These are phyloP conservation scores for Drosophila kambysellisi DNA, from an alignment of 2,888 invertebrate species.

Conservation along the genomic window DNA sequence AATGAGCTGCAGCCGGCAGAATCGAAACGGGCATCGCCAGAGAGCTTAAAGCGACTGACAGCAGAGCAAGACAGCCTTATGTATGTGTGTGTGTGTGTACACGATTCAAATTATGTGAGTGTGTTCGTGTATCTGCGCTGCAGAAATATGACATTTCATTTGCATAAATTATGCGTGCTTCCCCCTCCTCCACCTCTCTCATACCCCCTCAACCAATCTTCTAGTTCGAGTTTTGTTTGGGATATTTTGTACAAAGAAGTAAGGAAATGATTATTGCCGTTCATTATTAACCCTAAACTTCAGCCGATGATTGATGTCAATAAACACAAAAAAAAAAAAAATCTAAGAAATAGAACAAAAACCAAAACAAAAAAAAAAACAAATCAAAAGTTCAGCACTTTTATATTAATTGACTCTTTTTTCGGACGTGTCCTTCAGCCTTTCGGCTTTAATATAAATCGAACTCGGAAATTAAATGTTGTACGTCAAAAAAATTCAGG, in stretches of 20 bases:
- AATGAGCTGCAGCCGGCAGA: constrained; percentile 51
- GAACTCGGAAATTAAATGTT: constrained; percentile 57
- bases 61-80: background rate
- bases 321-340: constrained; percentile 9
- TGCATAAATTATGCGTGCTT: constrained; percentile 63
- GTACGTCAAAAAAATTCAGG: constrained; percentile 10
- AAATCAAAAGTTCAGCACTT: constrained; percentile 66
- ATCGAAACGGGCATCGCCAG: constrained; percentile 12
- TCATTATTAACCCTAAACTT: constrained; percentile 38
- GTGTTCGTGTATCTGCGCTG: constrained; percentile 37
- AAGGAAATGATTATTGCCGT: constrained; percentile 12
- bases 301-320: constrained; percentile 45
- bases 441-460: constrained; percentile 45
- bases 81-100: background rate
- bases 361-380: constrained; percentile 30
- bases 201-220: background rate
- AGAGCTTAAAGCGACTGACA: constrained; percentile 3
- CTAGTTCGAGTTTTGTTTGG: constrained; percentile 16
- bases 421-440: constrained; percentile 6
- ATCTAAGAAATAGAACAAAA: background rate
- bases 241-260: constrained; percentile 15
- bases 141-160: constrained; percentile 66
- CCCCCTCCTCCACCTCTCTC: background rate
- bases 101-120: background rate
- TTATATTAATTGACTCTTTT: constrained; percentile 51